Evolutionary conservation across 2,888 invertebrate species (phyloP).

Genomic region (Villa cingulata): DNA sequence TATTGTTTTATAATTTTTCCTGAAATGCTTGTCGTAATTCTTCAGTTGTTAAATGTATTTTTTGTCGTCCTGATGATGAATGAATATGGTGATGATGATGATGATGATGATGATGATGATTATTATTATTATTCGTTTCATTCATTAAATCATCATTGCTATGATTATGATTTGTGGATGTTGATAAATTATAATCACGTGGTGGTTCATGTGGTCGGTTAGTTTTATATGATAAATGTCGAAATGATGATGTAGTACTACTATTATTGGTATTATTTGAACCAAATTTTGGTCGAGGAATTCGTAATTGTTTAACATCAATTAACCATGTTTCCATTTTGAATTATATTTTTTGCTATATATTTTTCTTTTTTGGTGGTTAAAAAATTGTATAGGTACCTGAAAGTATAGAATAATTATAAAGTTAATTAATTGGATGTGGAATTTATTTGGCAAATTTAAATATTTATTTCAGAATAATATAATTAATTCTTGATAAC

Average conservation of each 20-base stretch:
- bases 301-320: constrained; percentile 69
- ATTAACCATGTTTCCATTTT: constrained; percentile 72
- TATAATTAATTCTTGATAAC: no score
- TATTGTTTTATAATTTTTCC: constrained; percentile 51
- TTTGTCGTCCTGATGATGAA: constrained; percentile 27
- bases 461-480: no score
- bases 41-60: constrained; percentile 54
- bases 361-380: no score
- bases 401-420: no score
- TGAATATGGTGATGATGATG: constrained; percentile 27
- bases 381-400: no score
- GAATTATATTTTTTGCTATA: not conserved
- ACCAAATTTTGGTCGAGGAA: constrained; percentile 69
- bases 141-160: constrained; percentile 43
- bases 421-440: no score
- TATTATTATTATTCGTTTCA: no score
- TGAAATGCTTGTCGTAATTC: constrained; percentile 61
- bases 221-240: constrained; percentile 1
- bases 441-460: no score
- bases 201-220: constrained; percentile 59
- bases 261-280: constrained; percentile 29
- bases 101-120: constrained; percentile 16
- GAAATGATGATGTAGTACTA: constrained; percentile 16
- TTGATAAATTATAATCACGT: constrained; percentile 59
- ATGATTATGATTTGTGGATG: constrained; percentile 29